A percentile compares a stretch with the other conserved stretches of the same genome.
Evolutionary conservation across 2,797 vertebrate genomes (phyloP).

Genomic region (Macroramphosus scolopax): DNA sequence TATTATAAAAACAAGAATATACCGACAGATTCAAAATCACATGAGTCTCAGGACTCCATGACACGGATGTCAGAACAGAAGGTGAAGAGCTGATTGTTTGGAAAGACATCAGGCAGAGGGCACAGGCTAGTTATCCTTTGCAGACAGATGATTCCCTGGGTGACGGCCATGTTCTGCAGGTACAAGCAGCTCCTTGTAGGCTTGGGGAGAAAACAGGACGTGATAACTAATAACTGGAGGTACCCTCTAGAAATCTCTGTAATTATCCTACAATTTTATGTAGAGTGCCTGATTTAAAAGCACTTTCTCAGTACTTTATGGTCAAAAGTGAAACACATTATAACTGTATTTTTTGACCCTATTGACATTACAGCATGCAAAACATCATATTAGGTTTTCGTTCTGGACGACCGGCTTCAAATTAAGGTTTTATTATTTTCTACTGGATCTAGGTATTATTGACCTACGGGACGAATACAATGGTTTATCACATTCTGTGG

Average conservation of each 20-base stretch:
- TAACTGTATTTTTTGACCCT: no score
- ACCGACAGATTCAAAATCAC: slow-evolving; percentile 6
- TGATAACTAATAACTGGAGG: slow-evolving; percentile 24
- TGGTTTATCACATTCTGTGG: no score
- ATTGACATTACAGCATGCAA: no score
- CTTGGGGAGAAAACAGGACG: slow-evolving; percentile 23
- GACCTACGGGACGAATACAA: no score
- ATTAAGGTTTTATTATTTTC: no score
- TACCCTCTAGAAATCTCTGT: slow-evolving; percentile 39
- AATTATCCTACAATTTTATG: no score
- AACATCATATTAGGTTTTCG: no score
- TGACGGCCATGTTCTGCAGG: slow-evolving; percentile 40
- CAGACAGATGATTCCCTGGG: slow-evolving; percentile 41
- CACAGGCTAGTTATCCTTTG: slow-evolving; percentile 21
- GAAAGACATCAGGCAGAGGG: slow-evolving; percentile 24
- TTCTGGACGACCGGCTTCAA: no score
- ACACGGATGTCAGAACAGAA: slow-evolving; percentile 19
- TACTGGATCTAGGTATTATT: no score
- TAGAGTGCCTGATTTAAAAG: no score
- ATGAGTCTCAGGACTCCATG: slow-evolving; percentile 14
- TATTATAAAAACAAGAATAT: slow-evolving; percentile 10
- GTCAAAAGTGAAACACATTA: no score
- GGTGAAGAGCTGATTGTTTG: slow-evolving; percentile 27
- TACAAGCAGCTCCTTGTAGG: slow-evolving; percentile 18
- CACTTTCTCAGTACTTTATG: no score